Evolutionary conservation across 2,113 vertebrate species (phyloP), one percentile per base, ranked within the genome.

Genomic region (Eleginops maclovinus): DNA sequence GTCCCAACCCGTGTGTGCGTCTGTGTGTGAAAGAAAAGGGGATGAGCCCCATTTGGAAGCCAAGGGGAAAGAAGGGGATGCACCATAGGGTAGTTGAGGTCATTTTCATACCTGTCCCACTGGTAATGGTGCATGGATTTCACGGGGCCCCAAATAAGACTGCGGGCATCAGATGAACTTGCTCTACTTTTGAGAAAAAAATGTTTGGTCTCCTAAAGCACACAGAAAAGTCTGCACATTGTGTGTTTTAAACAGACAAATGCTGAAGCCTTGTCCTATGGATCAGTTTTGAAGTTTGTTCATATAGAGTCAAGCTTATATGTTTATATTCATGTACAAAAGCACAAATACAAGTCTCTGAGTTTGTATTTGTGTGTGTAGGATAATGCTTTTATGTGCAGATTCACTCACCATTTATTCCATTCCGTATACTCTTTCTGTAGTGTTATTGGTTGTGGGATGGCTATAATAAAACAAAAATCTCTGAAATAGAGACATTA

Each of bases 91-190:
- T 58, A 80, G 31, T 26, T 44, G 51, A 70, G 81, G 91, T 86
- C 81, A 93, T 94, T 93, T 92, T 91, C 91, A 94, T 93, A 93
- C 93, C 90, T 93, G 91, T 89, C 62, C 67, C 41, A 67, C 87
- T 90, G 72, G 88, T 92, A 92, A 92, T 88, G 81, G 82, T 75
- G 68, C 62, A 58, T 4, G 56, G 79, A 85, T 90, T 82, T 86
- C 51, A 83, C 4, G 41, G 85, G 88, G 87, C 88, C 89, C 72
- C 85, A 82, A 73, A 89, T 78, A 69, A 86, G 75, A 86, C 67
- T 61, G 40, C 73, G 11, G 41, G 85, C 87, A 91, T 90, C 84
- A 90, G 54, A 85, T 63, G 61, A 71, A 70, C 58, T 69, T 49
- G 44, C 26, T 69, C 50, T 77, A 64, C 54, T 83, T 63, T 31